phyloP scores from a whole-genome alignment of 2,797 vertebrate species.

The Botia kubotai region DNA sequence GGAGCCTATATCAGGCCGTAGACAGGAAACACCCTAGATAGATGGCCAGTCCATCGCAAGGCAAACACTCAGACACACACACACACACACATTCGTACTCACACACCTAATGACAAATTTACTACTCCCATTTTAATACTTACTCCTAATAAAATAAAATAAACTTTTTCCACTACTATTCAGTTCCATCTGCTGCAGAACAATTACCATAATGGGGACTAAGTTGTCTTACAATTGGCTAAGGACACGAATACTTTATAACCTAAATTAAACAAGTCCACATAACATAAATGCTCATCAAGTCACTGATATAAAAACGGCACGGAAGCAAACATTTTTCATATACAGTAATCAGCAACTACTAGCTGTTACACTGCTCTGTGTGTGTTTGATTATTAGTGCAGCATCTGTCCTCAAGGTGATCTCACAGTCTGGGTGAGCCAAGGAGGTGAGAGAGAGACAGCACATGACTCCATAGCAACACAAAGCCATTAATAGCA shows the following conservation, averaged over 20 bases:
- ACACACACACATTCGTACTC: no score
- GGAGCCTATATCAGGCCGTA: no score
- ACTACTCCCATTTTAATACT: no score
- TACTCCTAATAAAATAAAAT: no score
- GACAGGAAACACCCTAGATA: no score
- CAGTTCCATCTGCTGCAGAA: not conserved
- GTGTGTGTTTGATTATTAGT: not conserved
- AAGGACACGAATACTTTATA: not conserved
- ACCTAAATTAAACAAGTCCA: not conserved
- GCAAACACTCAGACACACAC: no score
- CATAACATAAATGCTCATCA: constrained; percentile 3
- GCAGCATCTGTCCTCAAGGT: not conserved
- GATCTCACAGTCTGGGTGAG: not conserved
- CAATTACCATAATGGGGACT: constrained; percentile 6
- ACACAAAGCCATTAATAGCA: constrained; percentile 24
- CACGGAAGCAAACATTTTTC: no score
- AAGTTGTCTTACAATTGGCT: not conserved
- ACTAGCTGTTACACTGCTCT: not conserved
- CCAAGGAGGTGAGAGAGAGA: constrained; percentile 14
- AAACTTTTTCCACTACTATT: not conserved
- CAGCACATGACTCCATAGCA: constrained; percentile 15
- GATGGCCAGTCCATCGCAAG: no score
- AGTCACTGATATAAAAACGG: not conserved
- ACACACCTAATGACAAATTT: no score
- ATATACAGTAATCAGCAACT: not conserved